Evolutionary conservation across 2,113 vertebrate genomes (phyloP).

Genomic region (Carassius auratus): DNA sequence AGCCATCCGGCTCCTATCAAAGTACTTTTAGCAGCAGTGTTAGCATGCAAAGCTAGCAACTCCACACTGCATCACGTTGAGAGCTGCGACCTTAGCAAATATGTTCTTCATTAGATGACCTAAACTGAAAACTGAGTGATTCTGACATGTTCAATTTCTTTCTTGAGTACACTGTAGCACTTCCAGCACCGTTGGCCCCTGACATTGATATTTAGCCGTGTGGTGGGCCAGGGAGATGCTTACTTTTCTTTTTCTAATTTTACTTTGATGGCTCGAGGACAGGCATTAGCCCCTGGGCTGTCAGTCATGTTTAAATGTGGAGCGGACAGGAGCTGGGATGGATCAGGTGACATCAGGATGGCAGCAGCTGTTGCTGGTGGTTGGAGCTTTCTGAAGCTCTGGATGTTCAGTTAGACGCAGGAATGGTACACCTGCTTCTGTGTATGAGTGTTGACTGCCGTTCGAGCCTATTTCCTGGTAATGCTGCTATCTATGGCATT

Average conservation of each 20-base stretch:
- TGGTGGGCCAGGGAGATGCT: constrained; percentile 36
- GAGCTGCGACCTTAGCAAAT: neutral
- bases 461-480: constrained; percentile 43
- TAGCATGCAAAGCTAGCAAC: constrained; percentile 40
- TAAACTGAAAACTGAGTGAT: neutral
- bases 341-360: constrained; percentile 54
- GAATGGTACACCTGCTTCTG: constrained; percentile 55
- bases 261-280: constrained; percentile 42
- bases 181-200: constrained; percentile 5
- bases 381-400: constrained; percentile 35
- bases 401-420: constrained; percentile 27
- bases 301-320: constrained; percentile 54
- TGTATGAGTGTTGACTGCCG: constrained; percentile 17
- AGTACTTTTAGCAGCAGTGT: constrained; percentile 69
- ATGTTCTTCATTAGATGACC: neutral
- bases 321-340: constrained; percentile 31
- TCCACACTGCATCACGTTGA: neutral
- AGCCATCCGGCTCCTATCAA: constrained; percentile 67
- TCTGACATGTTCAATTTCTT: neutral
- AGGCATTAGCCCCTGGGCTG: constrained; percentile 30
- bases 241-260: constrained; percentile 53
- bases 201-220: constrained; percentile 9
- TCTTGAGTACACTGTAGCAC: neutral
- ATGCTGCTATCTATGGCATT: constrained; percentile 47
- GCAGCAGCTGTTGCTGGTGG: constrained; percentile 53